phyloP scores from a whole-genome alignment of 2,797 vertebrate species.

The Syngnathus acus region DNA sequence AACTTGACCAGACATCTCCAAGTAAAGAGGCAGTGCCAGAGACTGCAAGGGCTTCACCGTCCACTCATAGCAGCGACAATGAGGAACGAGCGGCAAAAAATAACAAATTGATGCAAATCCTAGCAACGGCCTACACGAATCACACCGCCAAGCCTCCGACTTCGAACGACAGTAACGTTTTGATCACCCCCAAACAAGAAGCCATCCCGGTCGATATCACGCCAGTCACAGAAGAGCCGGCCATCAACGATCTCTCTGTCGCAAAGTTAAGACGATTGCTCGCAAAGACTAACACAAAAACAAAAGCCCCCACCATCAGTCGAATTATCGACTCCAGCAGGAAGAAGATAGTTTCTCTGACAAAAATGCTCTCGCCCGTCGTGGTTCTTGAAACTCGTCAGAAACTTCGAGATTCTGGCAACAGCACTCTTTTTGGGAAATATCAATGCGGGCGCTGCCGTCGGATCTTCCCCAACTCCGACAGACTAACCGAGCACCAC shows the following conservation, averaged over 20 bases:
- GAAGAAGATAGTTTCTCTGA: slow-evolving; percentile 62
- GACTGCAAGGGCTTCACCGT: slow-evolving; percentile 7
- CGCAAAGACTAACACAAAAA: slow-evolving; percentile 44
- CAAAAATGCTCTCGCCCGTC: slow-evolving; percentile 70
- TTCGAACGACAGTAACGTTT: slow-evolving; percentile 18
- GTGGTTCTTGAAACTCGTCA: slow-evolving; percentile 74
- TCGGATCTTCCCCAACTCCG: slow-evolving; percentile 63
- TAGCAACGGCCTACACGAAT: slow-evolving; percentile 69
- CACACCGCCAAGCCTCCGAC: slow-evolving; percentile 28
- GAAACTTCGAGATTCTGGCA: slow-evolving; percentile 54
- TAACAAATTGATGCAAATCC: slow-evolving; percentile 61
- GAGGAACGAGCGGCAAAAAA: slow-evolving; percentile 29
- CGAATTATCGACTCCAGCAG: slow-evolving; percentile 54
- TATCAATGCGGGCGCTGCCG: slow-evolving; percentile 73
- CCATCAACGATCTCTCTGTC: slow-evolving; percentile 37
- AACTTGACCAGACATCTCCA: slow-evolving; percentile 20
- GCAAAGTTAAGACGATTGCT: slow-evolving; percentile 55
- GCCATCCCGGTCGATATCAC: slow-evolving; percentile 48
- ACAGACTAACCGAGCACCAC: slow-evolving; percentile 71
- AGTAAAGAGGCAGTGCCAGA: slow-evolving; percentile 23
- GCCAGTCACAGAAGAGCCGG: slow-evolving; percentile 17
- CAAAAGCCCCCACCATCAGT: slow-evolving; percentile 52
- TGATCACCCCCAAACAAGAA: slow-evolving; percentile 52
- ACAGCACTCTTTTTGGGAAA: slow-evolving; percentile 45
- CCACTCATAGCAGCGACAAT: slow-evolving; percentile 17